A percentile compares a stretch with the other conserved stretches of the same genome.
These are phyloP conservation scores for Zaprionus nigranus DNA, from an alignment of 1,140 invertebrate species.

Conservation along the genomic window DNA sequence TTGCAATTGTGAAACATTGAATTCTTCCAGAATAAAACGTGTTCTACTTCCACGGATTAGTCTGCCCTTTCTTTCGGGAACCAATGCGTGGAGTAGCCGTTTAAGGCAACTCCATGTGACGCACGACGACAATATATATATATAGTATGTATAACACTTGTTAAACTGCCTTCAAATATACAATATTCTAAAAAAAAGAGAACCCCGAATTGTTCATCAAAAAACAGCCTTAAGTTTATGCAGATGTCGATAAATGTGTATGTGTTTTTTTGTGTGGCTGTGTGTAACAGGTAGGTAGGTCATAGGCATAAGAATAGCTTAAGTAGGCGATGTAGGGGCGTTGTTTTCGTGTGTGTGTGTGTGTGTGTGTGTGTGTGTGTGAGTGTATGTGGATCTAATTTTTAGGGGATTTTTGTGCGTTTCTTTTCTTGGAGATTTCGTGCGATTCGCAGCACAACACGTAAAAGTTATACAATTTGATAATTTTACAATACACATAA, in stretches of 20 bases:
- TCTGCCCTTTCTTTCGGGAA: no score
- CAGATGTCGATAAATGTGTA: conserved; percentile 37
- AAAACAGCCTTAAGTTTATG: conserved; percentile 80
- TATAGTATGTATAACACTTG: conserved; percentile 67
- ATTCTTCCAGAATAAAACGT: no score
- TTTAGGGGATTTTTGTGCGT: background rate
- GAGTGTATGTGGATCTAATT: background rate
- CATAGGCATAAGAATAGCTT: conserved; percentile 37
- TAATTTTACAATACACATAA: conserved; percentile 36
- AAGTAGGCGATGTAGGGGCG: conserved; percentile 18
- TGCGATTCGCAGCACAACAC: conserved; percentile 37
- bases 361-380: background rate
- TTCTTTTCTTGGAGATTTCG: background rate
- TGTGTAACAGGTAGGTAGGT: background rate
- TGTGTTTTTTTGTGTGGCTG: conserved; percentile 1
- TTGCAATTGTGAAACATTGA: no score
- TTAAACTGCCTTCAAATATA: conserved; percentile 70
- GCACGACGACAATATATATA: conserved; percentile 17
- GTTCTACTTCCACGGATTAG: no score
- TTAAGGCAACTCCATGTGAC: no score
- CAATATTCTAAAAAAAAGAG: conserved; percentile 75
- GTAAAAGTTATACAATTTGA: conserved; percentile 62
- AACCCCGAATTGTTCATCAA: conserved; percentile 70
- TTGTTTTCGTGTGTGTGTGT: background rate
- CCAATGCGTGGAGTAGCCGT: no score